Percentiles rank a stretch among this genome's conserved stretches.
Evolutionary conservation across 2,888 invertebrate species (phyloP).

Genomic region (Tinea trinotella): DNA sequence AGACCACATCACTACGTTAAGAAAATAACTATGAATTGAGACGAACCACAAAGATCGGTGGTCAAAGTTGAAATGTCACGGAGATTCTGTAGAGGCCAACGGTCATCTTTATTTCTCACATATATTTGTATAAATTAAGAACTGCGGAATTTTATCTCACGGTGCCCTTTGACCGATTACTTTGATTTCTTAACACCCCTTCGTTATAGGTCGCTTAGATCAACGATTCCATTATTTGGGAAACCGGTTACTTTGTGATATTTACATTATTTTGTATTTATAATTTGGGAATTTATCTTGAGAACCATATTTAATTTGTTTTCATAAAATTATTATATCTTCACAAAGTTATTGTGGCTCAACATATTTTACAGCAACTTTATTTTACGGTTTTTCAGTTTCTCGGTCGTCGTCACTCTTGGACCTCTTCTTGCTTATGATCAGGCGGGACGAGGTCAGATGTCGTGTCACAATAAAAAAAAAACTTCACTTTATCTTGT

Average conservation of each 20-base stretch:
- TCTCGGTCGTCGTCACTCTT: too few species aligned
- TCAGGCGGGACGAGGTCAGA: too few species aligned
- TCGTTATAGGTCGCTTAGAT: neutral
- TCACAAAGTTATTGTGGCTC: too few species aligned
- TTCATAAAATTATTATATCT: too few species aligned
- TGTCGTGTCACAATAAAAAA: too few species aligned
- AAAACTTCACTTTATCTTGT: too few species aligned
- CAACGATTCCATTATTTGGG: neutral
- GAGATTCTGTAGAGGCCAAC: slow-evolving; percentile 29
- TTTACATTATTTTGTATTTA: slow-evolving; percentile 3
- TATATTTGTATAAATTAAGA: slow-evolving; percentile 36
- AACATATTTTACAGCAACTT: too few species aligned
- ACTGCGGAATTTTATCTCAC: slow-evolving; percentile 14
- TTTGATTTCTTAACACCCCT: slow-evolving; percentile 4
- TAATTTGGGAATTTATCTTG: slow-evolving; percentile 16
- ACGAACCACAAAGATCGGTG: slow-evolving; percentile 26
- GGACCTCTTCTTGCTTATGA: too few species aligned
- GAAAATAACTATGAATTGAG: neutral
- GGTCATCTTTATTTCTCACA: slow-evolving; percentile 51
- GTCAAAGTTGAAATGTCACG: slow-evolving; percentile 37
- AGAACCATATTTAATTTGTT: too few species aligned
- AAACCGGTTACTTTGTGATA: slow-evolving; percentile 2
- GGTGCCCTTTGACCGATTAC: neutral
- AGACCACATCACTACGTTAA: too few species aligned
- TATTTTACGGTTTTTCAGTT: too few species aligned